Percentiles rank a stretch among this genome's conserved stretches.
These are phyloP conservation scores for Mycalesis mineus DNA, from an alignment of 2,888 invertebrate species.

Conservation along the genomic window DNA sequence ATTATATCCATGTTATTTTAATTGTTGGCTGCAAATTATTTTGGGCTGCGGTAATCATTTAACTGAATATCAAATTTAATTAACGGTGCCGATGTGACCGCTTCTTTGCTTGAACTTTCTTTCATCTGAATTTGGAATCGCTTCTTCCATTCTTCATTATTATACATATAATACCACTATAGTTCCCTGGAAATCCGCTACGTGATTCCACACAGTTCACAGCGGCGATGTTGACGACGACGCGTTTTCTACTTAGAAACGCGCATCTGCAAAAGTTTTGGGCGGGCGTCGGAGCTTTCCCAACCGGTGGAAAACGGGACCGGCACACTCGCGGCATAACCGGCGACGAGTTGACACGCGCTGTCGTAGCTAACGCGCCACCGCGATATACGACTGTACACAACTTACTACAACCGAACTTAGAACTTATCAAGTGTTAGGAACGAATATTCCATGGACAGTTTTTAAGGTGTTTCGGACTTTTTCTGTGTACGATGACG, in stretches of 20 bases:
- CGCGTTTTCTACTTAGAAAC: slow-evolving; percentile 15
- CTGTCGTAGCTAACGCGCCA: slow-evolving; percentile 22
- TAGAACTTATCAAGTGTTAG: neutral
- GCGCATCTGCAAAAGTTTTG: slow-evolving; percentile 34
- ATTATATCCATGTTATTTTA: too few species aligned
- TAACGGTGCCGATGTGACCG: too few species aligned
- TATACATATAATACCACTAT: neutral
- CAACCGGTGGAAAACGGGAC: slow-evolving; percentile 48
- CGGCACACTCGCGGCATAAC: slow-evolving; percentile 40
- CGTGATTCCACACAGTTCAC: neutral
- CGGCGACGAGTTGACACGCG: slow-evolving; percentile 53
- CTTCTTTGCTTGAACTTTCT: too few species aligned
- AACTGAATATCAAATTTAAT: too few species aligned
- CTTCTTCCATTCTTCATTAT: too few species aligned
- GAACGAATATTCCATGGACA: slow-evolving; percentile 16
- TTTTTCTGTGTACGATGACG: slow-evolving; percentile 61
- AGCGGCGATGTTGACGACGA: slow-evolving; percentile 13
- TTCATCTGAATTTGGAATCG: too few species aligned
- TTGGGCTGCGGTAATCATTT: too few species aligned
- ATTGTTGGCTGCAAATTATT: too few species aligned
- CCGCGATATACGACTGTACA: neutral
- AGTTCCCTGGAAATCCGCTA: neutral
- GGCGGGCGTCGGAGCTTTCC: slow-evolving; percentile 58
- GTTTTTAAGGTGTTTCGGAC: slow-evolving; percentile 24
- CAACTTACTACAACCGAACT: neutral